Evolutionary conservation across 2,113 vertebrate species (phyloP), one percentile per base, ranked within the genome.

Genomic region (Lepus americanus): DNA sequence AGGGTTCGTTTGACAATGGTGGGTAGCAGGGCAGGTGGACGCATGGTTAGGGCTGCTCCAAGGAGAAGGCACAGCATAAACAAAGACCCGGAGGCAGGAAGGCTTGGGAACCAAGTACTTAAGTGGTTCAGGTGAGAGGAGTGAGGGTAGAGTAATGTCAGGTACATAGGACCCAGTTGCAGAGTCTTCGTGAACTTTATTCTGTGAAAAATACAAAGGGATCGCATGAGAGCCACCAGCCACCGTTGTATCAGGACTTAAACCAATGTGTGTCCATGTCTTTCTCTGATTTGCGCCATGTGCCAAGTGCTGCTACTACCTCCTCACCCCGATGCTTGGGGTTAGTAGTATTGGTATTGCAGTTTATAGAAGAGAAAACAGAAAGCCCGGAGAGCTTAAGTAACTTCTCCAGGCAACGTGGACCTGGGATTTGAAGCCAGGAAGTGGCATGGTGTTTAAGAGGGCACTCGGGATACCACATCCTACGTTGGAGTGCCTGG

Each of bases 181-280:
- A 66, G 67, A 63, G 73, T 82, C 73, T 76, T 23, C 59, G 79
- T 67, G 76, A 11, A 31, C 25, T 82, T 86, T 25, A 55, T 83
- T 94, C 89, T 82, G 29, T 66, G 55, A 31, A 69, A 36, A 92
- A 39, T 84, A 53, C 39, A 84, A 86, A 87, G 72, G 44, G 77
- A 76, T 61, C 76, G 31, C 0, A 2, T 72, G 39, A 82, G 7
- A 82, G 89, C 53, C 55, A 22, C 55, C 33, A 80, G 69, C n/a
- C 90, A 36, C 36, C 81, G 31, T 29, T 80, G 25, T 44, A 44
- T 44, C 44, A 44, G 44, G 44, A 44, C 44, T 44, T 44, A 44
- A 44, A 44, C 44, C 6, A 6, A 44, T 44, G 44, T 44, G 44
- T 44, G 44, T 44, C 44, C 44, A 44, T 44, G 7, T 44, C 6